A percentile compares a stretch with the other conserved stretches of the same genome.
Evolutionary conservation across 2,113 vertebrate genomes (phyloP).

Genomic region (Orycteropus afer): DNA sequence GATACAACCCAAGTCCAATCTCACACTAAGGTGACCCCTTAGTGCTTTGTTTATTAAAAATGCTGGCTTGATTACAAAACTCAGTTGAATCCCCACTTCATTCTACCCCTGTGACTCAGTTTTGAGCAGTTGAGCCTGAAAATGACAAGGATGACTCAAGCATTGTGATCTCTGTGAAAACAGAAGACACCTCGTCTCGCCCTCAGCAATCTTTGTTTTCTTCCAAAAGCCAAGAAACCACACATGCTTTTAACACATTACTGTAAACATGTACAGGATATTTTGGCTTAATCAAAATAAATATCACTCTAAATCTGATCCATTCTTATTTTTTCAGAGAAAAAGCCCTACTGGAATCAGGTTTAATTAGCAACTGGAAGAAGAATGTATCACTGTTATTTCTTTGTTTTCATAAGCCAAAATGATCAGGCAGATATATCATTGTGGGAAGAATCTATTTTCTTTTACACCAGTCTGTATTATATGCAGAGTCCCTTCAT

Average conservation of each 20-base stretch:
- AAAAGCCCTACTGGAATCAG: neutral
- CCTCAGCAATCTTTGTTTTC: neutral
- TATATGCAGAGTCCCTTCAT: neutral
- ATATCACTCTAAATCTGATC: neutral
- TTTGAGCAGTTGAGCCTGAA: constrained; percentile 80
- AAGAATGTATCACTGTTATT: neutral
- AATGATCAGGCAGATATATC: neutral
- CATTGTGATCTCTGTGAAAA: constrained; percentile 71
- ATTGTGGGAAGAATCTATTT: neutral
- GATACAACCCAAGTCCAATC: neutral
- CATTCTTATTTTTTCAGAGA: neutral
- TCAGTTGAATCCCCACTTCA: neutral
- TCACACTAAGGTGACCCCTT: neutral
- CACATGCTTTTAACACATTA: neutral
- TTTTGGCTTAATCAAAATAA: constrained; percentile 48
- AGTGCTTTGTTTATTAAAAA: neutral
- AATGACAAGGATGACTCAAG: constrained; percentile 82
- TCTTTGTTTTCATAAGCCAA: constrained; percentile 43
- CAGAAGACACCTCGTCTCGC: constrained; percentile 59
- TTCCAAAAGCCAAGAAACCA: constrained; percentile 51
- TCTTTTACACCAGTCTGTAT: neutral
- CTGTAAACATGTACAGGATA: neutral
- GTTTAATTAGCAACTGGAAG: neutral
- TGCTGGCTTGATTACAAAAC: constrained; percentile 40
- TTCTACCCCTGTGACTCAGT: constrained; percentile 81